A percentile compares a stretch with the other conserved stretches of the same genome.
Conservation (phyloP, 2,888 invertebrate species). For the Drosophila nr. perissopoda region DNA sequence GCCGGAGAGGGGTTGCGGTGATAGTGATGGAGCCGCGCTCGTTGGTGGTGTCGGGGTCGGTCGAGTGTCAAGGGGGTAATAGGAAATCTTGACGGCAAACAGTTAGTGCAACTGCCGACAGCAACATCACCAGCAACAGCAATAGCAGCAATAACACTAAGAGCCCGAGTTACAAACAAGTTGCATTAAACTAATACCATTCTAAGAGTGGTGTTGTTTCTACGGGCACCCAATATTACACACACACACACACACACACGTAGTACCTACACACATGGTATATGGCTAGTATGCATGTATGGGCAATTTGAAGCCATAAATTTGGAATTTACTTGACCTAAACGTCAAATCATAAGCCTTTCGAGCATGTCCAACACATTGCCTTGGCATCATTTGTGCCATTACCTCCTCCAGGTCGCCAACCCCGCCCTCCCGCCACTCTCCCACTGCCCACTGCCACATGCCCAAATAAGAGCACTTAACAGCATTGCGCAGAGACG, state of each 20-base stretch:
- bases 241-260: background rate
- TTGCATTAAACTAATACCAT: slow-evolving; percentile 4
- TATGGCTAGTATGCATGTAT: background rate
- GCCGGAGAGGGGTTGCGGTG: slow-evolving; percentile 5
- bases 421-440: background rate
- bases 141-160: background rate
- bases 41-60: background rate
- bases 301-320: slow-evolving; percentile 20
- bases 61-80: background rate
- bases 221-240: background rate
- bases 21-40: background rate
- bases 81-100: slow-evolving; percentile 18
- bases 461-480: slow-evolving; percentile 36
- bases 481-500: slow-evolving; percentile 49
- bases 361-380: slow-evolving; percentile 19
- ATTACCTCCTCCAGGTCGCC: slow-evolving; percentile 1
- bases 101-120: slow-evolving; percentile 30
- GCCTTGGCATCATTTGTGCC: slow-evolving; percentile 31
- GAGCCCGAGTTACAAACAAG: background rate
- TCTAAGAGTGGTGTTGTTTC: slow-evolving; percentile 16
- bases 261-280: background rate
- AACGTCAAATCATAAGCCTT: slow-evolving; percentile 42
- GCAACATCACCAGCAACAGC: slow-evolving; percentile 1
- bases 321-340: slow-evolving; percentile 22
- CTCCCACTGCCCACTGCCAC: background rate